phyloP scores from a whole-genome alignment of 1,140 invertebrate species.

The Octopus bimaculoides region DNA sequence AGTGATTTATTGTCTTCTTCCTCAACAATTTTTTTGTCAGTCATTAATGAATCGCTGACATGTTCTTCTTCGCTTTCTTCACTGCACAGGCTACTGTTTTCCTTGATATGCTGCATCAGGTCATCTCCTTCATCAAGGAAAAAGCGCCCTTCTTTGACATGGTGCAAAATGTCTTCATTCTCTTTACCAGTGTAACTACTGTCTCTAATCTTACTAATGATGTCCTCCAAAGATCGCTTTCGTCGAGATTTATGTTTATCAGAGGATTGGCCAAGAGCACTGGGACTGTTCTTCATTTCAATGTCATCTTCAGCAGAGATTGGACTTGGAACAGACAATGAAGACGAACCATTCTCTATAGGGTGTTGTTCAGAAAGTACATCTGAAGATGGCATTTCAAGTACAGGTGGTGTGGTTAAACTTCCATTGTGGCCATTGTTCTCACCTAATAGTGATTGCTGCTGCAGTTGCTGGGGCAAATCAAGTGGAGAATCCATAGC shows the following conservation, averaged over 20 bases:
- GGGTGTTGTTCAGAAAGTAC: neutral
- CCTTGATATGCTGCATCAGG: conserved; percentile 7
- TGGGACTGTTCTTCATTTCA: conserved; percentile 20
- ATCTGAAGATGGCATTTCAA: neutral
- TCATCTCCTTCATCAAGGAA: neutral
- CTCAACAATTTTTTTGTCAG: conserved; percentile 29
- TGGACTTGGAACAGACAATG: conserved; percentile 6
- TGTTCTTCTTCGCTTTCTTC: conserved; percentile 40
- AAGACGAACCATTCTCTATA: conserved; percentile 4
- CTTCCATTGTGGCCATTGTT: neutral
- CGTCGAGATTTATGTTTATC: conserved; percentile 37
- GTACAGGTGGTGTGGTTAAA: neutral
- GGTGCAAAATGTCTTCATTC: conserved; percentile 11
- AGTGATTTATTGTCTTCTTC: conserved; percentile 18
- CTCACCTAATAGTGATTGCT: neutral
- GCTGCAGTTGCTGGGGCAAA: neutral
- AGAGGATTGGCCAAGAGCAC: conserved; percentile 23
- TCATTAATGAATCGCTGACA: conserved; percentile 30
- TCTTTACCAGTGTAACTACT: conserved; percentile 20
- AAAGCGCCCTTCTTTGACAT: neutral
- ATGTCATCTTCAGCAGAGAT: conserved; percentile 14
- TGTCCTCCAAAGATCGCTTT: conserved; percentile 50
- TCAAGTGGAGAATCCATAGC: neutral
- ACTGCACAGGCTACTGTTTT: conserved; percentile 22
- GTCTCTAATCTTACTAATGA: conserved; percentile 42